Evolutionary conservation across 2,888 invertebrate genomes (phyloP).

Genomic region (Drosophila barbarae): DNA sequence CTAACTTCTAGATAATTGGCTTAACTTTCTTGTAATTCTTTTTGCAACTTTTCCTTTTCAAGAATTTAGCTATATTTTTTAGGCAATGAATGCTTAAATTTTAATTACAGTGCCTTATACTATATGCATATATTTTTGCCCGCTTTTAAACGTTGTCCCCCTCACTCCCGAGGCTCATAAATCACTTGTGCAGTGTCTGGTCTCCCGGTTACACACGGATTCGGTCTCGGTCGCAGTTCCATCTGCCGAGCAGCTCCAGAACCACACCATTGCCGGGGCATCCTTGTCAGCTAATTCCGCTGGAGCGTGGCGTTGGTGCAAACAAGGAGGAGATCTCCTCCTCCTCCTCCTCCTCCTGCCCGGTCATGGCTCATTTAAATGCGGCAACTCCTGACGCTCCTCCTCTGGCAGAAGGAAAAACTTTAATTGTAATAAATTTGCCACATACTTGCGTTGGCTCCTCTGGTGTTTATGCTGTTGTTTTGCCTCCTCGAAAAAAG

Average conservation of each 20-base stretch:
- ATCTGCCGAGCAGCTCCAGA: slow-evolving; percentile 24
- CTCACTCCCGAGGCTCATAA: slow-evolving; percentile 65
- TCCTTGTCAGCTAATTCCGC: slow-evolving; percentile 38
- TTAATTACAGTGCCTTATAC: slow-evolving; percentile 1
- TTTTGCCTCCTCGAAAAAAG: slow-evolving; percentile 28
- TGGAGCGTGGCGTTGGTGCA: slow-evolving; percentile 52
- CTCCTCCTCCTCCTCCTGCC: neutral
- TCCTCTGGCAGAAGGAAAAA: slow-evolving; percentile 21
- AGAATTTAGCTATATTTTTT: too few species aligned
- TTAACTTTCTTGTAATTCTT: too few species aligned
- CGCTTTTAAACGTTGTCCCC: slow-evolving; percentile 67
- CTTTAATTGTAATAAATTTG: slow-evolving; percentile 72
- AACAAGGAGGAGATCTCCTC: slow-evolving; percentile 12
- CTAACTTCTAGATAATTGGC: too few species aligned
- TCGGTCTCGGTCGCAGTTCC: slow-evolving; percentile 18
- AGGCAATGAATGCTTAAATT: neutral
- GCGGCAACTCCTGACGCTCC: slow-evolving; percentile 47
- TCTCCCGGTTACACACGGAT: slow-evolving; percentile 25
- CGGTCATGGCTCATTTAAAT: slow-evolving; percentile 65
- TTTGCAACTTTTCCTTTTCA: too few species aligned
- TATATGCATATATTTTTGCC: slow-evolving; percentile 50
- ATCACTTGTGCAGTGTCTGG: slow-evolving; percentile 62
- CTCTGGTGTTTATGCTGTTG: neutral
- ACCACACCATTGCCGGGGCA: slow-evolving; percentile 8
- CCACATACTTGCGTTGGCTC: slow-evolving; percentile 38